A percentile compares a stretch with the other conserved stretches of the same genome.
phyloP scores from a whole-genome alignment of 2,888 invertebrate genomes.

The Yponomeuta evonymella region DNA sequence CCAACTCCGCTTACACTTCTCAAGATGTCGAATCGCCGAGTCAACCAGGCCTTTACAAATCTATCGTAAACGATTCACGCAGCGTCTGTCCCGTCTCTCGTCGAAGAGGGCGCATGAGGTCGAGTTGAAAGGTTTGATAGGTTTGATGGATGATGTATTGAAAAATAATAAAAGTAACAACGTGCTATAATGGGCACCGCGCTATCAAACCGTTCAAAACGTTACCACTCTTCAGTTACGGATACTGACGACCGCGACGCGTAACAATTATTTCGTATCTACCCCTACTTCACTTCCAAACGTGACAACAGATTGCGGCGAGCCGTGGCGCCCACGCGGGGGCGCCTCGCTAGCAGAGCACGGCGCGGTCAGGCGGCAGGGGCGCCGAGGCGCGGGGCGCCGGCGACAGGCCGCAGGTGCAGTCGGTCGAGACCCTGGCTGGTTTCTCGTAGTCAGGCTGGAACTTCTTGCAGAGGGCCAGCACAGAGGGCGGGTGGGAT shows the following conservation, averaged over 20 bases:
- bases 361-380: slow-evolving; percentile 40
- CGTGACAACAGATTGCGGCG: slow-evolving; percentile 9
- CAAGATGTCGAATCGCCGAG: too few species aligned
- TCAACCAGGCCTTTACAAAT: too few species aligned
- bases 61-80: too few species aligned
- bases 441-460: slow-evolving; percentile 72
- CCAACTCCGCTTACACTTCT: too few species aligned
- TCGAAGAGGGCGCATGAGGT: too few species aligned
- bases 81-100: too few species aligned
- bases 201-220: not conserved
- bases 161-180: too few species aligned
- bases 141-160: too few species aligned
- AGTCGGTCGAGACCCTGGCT: slow-evolving; percentile 36
- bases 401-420: slow-evolving; percentile 26
- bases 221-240: not conserved
- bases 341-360: slow-evolving; percentile 51
- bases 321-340: slow-evolving; percentile 22
- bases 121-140: too few species aligned
- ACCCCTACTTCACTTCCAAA: not conserved
- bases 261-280: too few species aligned
- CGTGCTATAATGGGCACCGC: not conserved
- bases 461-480: slow-evolving; percentile 73
- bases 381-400: slow-evolving; percentile 20
- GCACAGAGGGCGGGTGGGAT: slow-evolving; percentile 73
- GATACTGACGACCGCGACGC: too few species aligned